phyloP scores from a whole-genome alignment of 2,113 vertebrate genomes.

The Corapipo altera region DNA sequence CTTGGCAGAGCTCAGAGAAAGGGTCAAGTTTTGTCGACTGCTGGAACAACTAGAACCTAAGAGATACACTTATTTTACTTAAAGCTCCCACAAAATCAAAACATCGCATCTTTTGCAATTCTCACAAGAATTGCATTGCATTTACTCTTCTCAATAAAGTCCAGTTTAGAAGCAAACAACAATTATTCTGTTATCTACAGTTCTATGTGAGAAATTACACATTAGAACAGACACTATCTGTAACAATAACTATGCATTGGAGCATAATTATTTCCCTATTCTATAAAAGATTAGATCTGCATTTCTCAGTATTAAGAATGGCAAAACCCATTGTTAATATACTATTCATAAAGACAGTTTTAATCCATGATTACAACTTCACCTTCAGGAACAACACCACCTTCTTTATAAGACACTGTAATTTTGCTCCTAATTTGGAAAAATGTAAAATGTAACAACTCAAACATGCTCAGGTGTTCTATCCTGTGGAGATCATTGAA shows the following conservation, averaged over 20 bases:
- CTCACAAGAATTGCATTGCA: background rate
- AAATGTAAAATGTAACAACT: background rate
- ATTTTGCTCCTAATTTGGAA: background rate
- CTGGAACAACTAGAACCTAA: constrained; percentile 84
- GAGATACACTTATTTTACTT: background rate
- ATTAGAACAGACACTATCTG: background rate
- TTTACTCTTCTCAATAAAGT: background rate
- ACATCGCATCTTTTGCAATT: background rate
- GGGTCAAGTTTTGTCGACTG: constrained; percentile 83
- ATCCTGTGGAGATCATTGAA: background rate
- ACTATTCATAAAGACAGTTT: background rate
- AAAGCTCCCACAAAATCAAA: background rate
- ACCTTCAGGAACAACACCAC: background rate
- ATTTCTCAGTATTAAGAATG: background rate
- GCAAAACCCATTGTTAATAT: background rate
- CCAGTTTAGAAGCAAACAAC: background rate
- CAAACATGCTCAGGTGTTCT: background rate
- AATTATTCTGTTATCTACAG: background rate
- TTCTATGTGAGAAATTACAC: background rate
- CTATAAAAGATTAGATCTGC: background rate
- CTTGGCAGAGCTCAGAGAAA: constrained; percentile 83
- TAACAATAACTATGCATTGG: background rate
- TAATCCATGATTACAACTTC: background rate
- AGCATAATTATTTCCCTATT: background rate
- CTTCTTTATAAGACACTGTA: background rate